Percentiles rank a stretch among this genome's conserved stretches.
Evolutionary conservation across 1,140 invertebrate species (phyloP).

Genomic region (Meloidogyne hapla): DNA sequence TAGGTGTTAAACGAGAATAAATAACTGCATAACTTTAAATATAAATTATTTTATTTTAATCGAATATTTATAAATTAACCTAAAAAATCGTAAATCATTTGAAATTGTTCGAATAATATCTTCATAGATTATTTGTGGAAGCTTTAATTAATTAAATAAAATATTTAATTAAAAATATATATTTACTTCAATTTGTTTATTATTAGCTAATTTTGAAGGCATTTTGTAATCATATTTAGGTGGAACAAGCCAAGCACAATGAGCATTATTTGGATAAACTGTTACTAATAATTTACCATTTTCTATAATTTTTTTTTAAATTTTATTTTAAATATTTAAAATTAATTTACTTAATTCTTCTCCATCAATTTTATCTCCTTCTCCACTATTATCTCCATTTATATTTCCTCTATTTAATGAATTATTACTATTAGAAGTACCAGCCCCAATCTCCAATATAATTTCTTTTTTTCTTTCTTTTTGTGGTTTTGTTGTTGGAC

Average conservation of each 20-base stretch:
- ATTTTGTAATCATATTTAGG: conserved; percentile 17
- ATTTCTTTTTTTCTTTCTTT: background rate
- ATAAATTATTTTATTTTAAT: background rate
- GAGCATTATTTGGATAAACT: conserved; percentile 11
- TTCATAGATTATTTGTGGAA: background rate
- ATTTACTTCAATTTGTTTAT: conserved; percentile 18
- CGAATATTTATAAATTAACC: conserved; percentile 7
- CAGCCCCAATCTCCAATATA: background rate
- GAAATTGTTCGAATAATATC: conserved; percentile 6
- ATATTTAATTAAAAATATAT: background rate
- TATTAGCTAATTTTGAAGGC: conserved; percentile 11
- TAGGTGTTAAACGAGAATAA: conserved; percentile 49
- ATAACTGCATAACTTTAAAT: conserved; percentile 35
- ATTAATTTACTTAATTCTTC: background rate
- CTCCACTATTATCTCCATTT: background rate
- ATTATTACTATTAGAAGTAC: background rate
- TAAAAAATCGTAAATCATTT: conserved; percentile 20
- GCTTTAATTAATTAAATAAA: background rate
- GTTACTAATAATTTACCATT: conserved; percentile 23
- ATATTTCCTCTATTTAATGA: no score
- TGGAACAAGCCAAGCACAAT: conserved; percentile 11
- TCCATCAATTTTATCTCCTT: background rate
- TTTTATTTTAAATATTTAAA: background rate
- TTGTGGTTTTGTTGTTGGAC: conserved; percentile 1
- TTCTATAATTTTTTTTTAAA: background rate